Base-by-base conservation (phyloP, 2,113 vertebrate species). In the Sylvietta virens region DNA sequence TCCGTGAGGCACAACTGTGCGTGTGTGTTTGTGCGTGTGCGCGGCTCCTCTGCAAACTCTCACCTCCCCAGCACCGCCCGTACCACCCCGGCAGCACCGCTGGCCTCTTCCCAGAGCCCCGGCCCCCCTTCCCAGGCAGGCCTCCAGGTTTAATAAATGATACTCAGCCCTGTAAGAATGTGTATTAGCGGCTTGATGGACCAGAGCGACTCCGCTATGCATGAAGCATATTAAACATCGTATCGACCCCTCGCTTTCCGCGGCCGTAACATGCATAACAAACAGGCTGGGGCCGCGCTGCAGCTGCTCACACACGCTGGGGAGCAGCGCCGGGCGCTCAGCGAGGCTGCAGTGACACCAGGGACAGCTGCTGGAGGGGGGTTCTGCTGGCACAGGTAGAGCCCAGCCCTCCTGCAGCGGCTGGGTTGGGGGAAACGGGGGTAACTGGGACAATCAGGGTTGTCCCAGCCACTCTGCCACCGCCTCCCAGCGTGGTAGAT, bases 121-220 rank as follows among this genome's bases (percentile, higher is more conserved):
- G 76, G 28, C 44, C 56, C 60, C 86, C 66, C 54, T 66, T 12
- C 9, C 48, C 45, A 21, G 8, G 51, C 81, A 8, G 71, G 28
- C 83, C 81, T 82, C 79, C 58, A 21, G 82, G 13, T 90, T 88
- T 93, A 69, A 92, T 88, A 90, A 80, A 88, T 37, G 85, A 54
- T 53, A 9, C 74, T 69, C 81, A 30, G 90, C 74, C 94, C 66
- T 15, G 37, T 30, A 35, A 70, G 85, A 65, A 35, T 9, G 39
- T 5, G 76, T 66, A 78, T 93, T 83, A 86, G 94, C 4, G 86
- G 66, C 88, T 56, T n/a, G 95, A 95, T 91, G 95, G 95, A 86
- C 60, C 92, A 70, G 67, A 95, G 83, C 76, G 9, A 23, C 94
- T 78, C 76, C 9, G 0, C 76, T 58, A 50, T 78, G 88, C 82